phyloP scores from a whole-genome alignment of 2,888 invertebrate species.

The Sarcophaga subvicina region DNA sequence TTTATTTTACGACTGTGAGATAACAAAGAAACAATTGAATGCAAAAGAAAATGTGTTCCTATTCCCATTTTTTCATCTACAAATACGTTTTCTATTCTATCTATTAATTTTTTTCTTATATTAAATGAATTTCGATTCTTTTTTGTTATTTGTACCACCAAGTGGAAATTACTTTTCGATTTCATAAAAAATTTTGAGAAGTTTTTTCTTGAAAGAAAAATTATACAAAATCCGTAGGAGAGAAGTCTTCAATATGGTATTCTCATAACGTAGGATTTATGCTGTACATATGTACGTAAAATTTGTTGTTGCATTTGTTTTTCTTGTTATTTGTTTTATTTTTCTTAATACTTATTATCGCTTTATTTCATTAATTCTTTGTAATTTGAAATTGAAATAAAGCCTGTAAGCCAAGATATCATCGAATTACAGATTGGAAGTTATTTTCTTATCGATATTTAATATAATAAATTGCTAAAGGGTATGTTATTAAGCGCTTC shows the following conservation, averaged over 20 bases:
- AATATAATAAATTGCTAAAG: no score
- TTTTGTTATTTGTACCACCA: background rate
- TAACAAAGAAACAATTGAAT: slow-evolving; percentile 36
- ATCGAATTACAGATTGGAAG: slow-evolving; percentile 27
- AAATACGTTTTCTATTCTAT: background rate
- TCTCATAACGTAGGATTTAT: slow-evolving; percentile 3
- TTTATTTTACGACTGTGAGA: background rate
- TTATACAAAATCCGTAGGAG: background rate
- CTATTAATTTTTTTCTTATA: background rate
- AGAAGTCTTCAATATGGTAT: background rate
- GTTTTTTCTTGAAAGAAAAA: background rate
- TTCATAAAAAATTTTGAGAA: background rate
- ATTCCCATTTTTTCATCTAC: slow-evolving; percentile 11
- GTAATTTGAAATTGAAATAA: slow-evolving; percentile 5
- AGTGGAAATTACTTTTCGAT: slow-evolving; percentile 21
- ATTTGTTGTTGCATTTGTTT: background rate
- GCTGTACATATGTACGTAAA: slow-evolving; percentile 5
- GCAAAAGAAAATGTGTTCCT: slow-evolving; percentile 10
- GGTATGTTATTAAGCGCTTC: no score
- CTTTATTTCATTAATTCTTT: background rate
- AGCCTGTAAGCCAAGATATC: slow-evolving; percentile 35
- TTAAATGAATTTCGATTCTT: slow-evolving; percentile 22
- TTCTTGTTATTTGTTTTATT: slow-evolving; percentile 10
- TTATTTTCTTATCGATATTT: no score
- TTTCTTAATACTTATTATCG: background rate